Evolutionary conservation across 2,113 vertebrate genomes (phyloP).

Genomic region (Trichomycterus rosablanca): DNA sequence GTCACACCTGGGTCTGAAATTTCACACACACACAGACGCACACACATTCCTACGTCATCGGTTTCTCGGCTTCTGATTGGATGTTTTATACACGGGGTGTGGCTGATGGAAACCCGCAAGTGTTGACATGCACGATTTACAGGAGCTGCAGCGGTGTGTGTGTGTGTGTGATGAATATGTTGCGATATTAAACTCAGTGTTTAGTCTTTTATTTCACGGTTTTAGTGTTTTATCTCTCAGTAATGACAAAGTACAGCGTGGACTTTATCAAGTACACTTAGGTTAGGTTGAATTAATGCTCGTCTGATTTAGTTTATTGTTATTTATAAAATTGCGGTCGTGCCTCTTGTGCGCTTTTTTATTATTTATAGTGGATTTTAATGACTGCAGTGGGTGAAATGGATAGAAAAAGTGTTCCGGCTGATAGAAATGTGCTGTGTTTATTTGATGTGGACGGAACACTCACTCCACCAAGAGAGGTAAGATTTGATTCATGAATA

Average conservation of each 20-base stretch:
- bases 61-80: background rate
- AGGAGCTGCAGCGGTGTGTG: background rate
- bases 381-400: slow-evolving; percentile 37
- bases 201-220: too few species aligned
- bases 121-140: background rate
- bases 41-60: background rate
- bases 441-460: slow-evolving; percentile 96
- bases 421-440: slow-evolving; percentile 71
- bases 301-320: slow-evolving; percentile 6
- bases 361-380: background rate
- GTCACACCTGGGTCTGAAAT: background rate
- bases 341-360: background rate
- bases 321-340: background rate
- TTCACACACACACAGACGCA: background rate
- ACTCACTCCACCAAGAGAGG: slow-evolving; percentile 85
- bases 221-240: too few species aligned
- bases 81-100: background rate
- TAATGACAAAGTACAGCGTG: too few species aligned
- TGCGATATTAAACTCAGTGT: too few species aligned
- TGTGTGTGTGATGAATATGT: too few species aligned
- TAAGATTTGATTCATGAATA: slow-evolving; percentile 55
- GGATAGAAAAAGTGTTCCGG: slow-evolving; percentile 44
- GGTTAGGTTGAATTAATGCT: background rate
- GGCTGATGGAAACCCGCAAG: background rate
- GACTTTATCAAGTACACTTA: background rate